phyloP scores from a whole-genome alignment of 1,140 invertebrate species.

The Phthorimaea operculella region DNA sequence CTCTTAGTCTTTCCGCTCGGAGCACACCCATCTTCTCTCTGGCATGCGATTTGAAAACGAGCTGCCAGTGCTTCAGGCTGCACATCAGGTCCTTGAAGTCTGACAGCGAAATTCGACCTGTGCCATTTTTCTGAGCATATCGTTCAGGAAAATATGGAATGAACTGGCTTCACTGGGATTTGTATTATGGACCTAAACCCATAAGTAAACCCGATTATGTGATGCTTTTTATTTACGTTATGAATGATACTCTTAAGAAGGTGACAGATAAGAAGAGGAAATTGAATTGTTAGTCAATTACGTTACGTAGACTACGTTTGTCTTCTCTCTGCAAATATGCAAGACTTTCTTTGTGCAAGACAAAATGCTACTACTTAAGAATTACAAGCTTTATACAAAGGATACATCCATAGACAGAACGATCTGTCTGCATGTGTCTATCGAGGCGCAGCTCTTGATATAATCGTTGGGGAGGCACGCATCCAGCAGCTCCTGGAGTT shows the following conservation, averaged over 20 bases:
- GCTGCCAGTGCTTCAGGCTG: conserved; percentile 91
- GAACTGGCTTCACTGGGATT: background rate
- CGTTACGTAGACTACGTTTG: too few species aligned
- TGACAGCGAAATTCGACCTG: conserved; percentile 82
- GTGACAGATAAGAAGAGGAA: too few species aligned
- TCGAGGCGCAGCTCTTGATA: conserved; percentile 92
- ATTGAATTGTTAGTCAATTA: too few species aligned
- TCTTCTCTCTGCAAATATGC: too few species aligned
- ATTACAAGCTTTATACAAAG: conserved; percentile 28
- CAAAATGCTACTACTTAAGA: too few species aligned
- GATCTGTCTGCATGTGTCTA: conserved; percentile 92
- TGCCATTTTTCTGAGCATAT: conserved; percentile 75
- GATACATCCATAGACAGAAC: conserved; percentile 88
- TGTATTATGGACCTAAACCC: background rate
- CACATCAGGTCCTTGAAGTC: conserved; percentile 95
- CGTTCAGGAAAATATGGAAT: conserved; percentile 60
- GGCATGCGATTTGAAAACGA: conserved; percentile 89
- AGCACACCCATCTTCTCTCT: conserved; percentile 92
- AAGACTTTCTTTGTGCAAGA: too few species aligned
- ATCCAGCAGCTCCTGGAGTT: conserved; percentile 90
- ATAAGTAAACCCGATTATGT: too few species aligned
- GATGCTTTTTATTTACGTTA: too few species aligned
- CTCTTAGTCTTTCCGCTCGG: conserved; percentile 85
- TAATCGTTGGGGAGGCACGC: conserved; percentile 95
- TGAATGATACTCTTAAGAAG: too few species aligned